Evolutionary conservation across 2,888 invertebrate genomes (phyloP), one percentile per base, ranked within the genome.

Genomic region (Lasioglossum zephyrum): DNA sequence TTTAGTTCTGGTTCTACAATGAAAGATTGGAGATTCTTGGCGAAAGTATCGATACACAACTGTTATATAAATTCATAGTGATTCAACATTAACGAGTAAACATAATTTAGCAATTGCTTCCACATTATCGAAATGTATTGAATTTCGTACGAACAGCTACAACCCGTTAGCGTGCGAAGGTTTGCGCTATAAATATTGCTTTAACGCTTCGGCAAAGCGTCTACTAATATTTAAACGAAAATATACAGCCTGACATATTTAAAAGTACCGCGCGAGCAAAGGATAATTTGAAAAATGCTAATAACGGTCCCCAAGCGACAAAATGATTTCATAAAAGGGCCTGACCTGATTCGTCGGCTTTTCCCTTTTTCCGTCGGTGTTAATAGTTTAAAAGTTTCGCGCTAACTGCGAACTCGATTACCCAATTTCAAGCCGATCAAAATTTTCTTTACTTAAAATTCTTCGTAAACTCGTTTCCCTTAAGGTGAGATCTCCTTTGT

Each of bases 371-470:
- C 22, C 39, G 22, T 11, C 39, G 9, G 18, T 36, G 18, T 36
- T 36, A 66, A 66, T 66, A 22, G 8, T 3, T 69, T 36, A 41
- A 69, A 69, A 69, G 69, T 69, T 69, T 11, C 36, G 22, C 69
- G 4, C 4, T 22, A 69, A 39, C 39, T 39, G 11, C 22, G 36
- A 69, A 69, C 69, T 69, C 39, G 69, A 36, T 39, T 22, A 69
- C 22, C 39, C 39, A 69, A 69, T 69, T 39, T 69, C 39, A 39
- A 69, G 0, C n/a, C 69, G 69, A 36, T 39, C 69, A 39, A 69
- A 69, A 69, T 69, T 69, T 69, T 36, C 69, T 36, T 69, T 22
- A 22, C 39, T 69, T 39, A 9, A 39, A 69, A 69, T 69, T 69
- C 69, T 69, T n/a, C 69, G 39, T 69, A 41, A 69, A 69, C 69